phyloP scores from a whole-genome alignment of 2,797 vertebrate species.

The Manis javanica region DNA sequence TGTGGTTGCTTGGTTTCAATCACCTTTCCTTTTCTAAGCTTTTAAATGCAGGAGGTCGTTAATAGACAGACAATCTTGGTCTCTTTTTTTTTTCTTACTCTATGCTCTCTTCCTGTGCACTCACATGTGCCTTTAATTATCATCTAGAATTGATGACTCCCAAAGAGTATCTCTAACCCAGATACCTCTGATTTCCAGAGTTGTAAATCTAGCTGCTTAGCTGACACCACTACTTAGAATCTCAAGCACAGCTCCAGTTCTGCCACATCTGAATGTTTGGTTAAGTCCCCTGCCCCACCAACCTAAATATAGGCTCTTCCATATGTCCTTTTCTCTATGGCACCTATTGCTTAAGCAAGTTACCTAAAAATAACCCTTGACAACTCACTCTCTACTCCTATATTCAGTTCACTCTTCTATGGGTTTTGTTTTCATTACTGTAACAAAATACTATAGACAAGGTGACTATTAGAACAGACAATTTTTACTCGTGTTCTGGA shows the following conservation, averaged over 20 bases:
- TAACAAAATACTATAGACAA: not conserved
- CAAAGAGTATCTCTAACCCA: not conserved
- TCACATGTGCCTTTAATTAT: not conserved
- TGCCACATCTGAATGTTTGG: not conserved
- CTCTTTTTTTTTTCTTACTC: not conserved
- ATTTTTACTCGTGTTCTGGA: not conserved
- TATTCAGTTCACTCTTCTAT: not conserved
- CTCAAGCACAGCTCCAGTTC: not conserved
- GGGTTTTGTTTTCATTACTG: not conserved
- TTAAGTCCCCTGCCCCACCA: not conserved
- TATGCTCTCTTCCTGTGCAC: not conserved
- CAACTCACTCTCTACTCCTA: not conserved
- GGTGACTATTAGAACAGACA: not conserved
- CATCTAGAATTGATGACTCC: not conserved
- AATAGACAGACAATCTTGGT: not conserved
- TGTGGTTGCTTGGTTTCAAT: not conserved
- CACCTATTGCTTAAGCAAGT: not conserved
- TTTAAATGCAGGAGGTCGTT: not conserved
- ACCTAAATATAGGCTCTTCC: not conserved
- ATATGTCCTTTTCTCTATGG: not conserved
- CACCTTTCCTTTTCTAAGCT: not conserved
- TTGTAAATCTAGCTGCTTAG: not conserved
- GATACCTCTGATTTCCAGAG: conserved; percentile 5
- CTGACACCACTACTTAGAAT: not conserved
- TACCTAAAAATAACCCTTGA: not conserved